Percentiles rank a stretch among this genome's conserved stretches.
These are phyloP conservation scores for Micromesistius poutassou DNA, from an alignment of 2,797 vertebrate genomes.

Conservation along the genomic window DNA sequence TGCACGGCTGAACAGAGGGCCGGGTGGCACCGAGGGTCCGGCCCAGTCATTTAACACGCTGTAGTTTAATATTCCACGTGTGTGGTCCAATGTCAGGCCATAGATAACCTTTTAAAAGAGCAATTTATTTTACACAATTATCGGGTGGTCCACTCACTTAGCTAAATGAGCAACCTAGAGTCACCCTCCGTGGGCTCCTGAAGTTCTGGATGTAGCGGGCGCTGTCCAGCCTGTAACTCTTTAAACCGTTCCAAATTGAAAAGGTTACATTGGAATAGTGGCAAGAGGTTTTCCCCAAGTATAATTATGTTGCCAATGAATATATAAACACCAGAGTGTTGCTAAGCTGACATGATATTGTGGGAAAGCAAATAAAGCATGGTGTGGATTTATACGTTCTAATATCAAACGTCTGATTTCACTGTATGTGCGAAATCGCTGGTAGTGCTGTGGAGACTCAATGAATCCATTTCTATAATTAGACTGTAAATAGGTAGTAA, in stretches of 20 bases:
- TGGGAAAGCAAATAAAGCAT: background rate
- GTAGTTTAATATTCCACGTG: conserved; percentile 62
- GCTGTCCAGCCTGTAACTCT: conserved; percentile 23
- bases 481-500: background rate
- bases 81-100: conserved; percentile 48
- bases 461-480: background rate
- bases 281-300: background rate
- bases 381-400: background rate
- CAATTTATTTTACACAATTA: conserved; percentile 64
- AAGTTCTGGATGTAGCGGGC: conserved; percentile 11
- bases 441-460: too few species aligned
- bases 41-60: conserved; percentile 62
- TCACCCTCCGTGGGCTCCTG: conserved; percentile 13
- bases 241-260: background rate
- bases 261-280: background rate
- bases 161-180: conserved; percentile 50
- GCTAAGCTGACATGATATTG: background rate
- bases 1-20: conserved; percentile 35
- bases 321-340: background rate
- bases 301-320: background rate
- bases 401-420: too few species aligned
- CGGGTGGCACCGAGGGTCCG: conserved; percentile 47
- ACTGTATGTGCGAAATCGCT: too few species aligned
- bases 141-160: conserved; percentile 54
- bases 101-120: conserved; percentile 63